These are phyloP conservation scores for Ariolimax columbianus DNA, from an alignment of 2,888 invertebrate genomes.

Conservation along the genomic window DNA sequence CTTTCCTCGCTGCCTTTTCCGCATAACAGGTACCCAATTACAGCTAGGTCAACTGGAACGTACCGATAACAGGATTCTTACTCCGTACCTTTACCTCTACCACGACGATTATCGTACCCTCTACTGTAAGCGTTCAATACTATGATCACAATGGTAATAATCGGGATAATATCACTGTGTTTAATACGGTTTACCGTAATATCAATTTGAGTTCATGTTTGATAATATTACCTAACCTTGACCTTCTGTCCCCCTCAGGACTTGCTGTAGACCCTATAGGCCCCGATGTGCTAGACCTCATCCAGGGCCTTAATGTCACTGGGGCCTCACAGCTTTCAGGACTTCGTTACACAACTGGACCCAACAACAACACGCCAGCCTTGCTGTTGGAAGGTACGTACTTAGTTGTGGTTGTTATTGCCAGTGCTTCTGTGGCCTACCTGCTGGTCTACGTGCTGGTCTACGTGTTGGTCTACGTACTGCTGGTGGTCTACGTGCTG, in stretches of 20 bases:
- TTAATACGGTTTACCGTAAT: no score
- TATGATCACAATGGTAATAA: no score
- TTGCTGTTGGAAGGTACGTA: slow-evolving; percentile 52
- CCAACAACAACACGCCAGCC: slow-evolving; percentile 50
- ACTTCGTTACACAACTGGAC: slow-evolving; percentile 51
- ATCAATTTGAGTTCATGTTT: background rate
- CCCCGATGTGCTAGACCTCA: slow-evolving; percentile 53
- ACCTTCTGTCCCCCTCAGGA: slow-evolving; percentile 13
- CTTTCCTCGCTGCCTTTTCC: no score
- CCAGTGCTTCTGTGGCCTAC: background rate
- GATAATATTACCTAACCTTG: background rate
- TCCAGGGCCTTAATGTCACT: slow-evolving; percentile 51
- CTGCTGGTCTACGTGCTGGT: background rate
- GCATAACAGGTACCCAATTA: no score
- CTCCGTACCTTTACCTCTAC: no score
- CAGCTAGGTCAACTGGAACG: no score
- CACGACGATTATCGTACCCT: no score
- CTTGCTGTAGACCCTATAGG: slow-evolving; percentile 37
- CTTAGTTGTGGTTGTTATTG: background rate
- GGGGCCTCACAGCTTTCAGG: slow-evolving; percentile 39
- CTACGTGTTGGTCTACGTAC: background rate
- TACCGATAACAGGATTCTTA: no score
- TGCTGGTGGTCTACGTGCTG: background rate
- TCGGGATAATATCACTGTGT: no score
- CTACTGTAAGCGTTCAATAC: no score